Conservation (phyloP, 2,797 vertebrate genomes). For the Pantherophis vulpinus region DNA sequence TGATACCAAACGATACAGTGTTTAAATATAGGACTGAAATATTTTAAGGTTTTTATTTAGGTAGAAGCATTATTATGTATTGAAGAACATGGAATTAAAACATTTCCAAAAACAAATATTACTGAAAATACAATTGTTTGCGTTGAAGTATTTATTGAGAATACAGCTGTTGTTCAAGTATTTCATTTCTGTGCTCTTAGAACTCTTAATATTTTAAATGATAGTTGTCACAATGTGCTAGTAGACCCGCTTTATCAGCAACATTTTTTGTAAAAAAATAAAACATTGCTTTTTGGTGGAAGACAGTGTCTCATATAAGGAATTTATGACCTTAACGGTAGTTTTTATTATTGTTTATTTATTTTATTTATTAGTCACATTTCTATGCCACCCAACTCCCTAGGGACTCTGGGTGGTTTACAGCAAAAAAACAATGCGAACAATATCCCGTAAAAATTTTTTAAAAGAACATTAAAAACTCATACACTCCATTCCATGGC, state of each 20-base stretch:
- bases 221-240: neutral
- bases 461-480: too few species aligned
- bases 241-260: neutral
- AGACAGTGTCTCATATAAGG: neutral
- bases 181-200: neutral
- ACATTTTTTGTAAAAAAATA: neutral
- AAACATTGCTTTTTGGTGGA: neutral
- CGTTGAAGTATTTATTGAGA: constrained; percentile 15
- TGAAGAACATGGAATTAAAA: constrained; percentile 35
- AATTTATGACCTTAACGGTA: neutral
- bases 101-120: neutral
- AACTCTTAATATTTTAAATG: neutral
- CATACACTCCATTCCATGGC: too few species aligned
- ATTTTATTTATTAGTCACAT: too few species aligned
- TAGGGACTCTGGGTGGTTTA: too few species aligned
- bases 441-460: too few species aligned
- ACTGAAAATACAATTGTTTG: constrained; percentile 33
- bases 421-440: too few species aligned
- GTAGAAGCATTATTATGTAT: constrained; percentile 39
- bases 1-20: neutral
- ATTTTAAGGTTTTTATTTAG: constrained; percentile 24
- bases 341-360: neutral
- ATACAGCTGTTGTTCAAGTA: neutral
- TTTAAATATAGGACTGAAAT: neutral
- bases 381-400: too few species aligned